These are phyloP conservation scores for Pandemis corylana DNA, from an alignment of 2,888 invertebrate genomes.

Conservation along the genomic window DNA sequence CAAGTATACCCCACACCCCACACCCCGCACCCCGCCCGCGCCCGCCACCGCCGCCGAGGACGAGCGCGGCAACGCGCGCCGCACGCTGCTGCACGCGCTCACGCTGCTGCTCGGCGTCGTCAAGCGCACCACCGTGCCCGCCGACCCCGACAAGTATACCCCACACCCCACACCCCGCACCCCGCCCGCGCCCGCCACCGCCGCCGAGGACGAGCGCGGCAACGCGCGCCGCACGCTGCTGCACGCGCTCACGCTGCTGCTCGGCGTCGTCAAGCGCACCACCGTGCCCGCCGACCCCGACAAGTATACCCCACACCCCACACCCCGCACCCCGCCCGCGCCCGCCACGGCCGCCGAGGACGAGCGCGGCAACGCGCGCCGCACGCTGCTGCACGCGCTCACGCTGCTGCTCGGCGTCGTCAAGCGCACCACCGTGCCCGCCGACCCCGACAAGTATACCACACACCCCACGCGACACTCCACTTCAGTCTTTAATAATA, in stretches of 20 bases:
- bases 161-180: too few species aligned
- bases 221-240: constrained; percentile 87
- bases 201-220: constrained; percentile 87
- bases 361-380: too few species aligned
- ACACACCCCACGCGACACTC: too few species aligned
- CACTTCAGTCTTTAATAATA: too few species aligned
- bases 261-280: constrained; percentile 95
- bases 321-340: too few species aligned
- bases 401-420: too few species aligned
- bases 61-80: constrained; percentile 86
- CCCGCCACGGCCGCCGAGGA: too few species aligned
- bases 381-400: too few species aligned
- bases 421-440: too few species aligned
- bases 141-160: constrained; percentile 88
- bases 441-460: too few species aligned
- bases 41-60: constrained; percentile 87
- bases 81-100: constrained; percentile 89
- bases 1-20: constrained; percentile 55
- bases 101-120: constrained; percentile 92
- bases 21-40: constrained; percentile 70
- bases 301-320: constrained; percentile 55
- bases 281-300: constrained; percentile 95
- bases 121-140: constrained; percentile 95
- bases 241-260: constrained; percentile 90
- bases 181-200: constrained; percentile 84